Evolutionary conservation across 1,140 invertebrate species (phyloP).

Genomic region (Babylonia areolata): DNA sequence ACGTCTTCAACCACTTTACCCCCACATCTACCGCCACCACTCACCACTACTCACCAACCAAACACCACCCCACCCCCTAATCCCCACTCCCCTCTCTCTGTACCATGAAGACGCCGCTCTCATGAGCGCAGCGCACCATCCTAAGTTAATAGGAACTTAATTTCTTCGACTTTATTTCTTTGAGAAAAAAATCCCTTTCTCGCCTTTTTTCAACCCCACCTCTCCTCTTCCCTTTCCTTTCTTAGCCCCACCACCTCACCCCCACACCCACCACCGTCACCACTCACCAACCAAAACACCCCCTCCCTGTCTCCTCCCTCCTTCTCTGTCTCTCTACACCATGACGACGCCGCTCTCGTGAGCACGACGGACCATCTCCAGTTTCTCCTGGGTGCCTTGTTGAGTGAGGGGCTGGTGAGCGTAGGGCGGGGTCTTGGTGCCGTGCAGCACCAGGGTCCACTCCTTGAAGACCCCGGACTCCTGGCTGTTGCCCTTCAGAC

Average conservation of each 20-base stretch:
- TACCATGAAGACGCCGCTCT: background rate
- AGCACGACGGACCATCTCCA: slow-evolving; percentile 97
- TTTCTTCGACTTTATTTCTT: no score
- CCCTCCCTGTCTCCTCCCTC: no score
- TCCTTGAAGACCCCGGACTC: slow-evolving; percentile 84
- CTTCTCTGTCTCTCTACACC: no score
- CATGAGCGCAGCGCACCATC: no score
- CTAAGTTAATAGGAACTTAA: no score
- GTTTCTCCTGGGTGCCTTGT: slow-evolving; percentile 85
- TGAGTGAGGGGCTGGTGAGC: slow-evolving; percentile 52
- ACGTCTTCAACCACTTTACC: no score
- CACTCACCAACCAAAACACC: no score
- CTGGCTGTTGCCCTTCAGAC: slow-evolving; percentile 61
- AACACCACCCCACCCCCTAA: background rate
- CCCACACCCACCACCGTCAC: no score
- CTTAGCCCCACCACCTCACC: no score
- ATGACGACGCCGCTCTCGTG: slow-evolving; percentile 83
- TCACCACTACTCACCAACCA: no score
- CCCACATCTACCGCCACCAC: no score
- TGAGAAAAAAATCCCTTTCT: background rate
- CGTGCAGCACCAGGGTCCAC: slow-evolving; percentile 96
- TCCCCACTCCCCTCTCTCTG: background rate
- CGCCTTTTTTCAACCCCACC: background rate
- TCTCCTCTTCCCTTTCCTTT: no score
- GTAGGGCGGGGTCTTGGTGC: slow-evolving; percentile 96